Percentiles rank a stretch among this genome's conserved stretches.
These are phyloP conservation scores for Pelecanus crispus DNA, from an alignment of 2,113 vertebrate genomes.

Conservation along the genomic window DNA sequence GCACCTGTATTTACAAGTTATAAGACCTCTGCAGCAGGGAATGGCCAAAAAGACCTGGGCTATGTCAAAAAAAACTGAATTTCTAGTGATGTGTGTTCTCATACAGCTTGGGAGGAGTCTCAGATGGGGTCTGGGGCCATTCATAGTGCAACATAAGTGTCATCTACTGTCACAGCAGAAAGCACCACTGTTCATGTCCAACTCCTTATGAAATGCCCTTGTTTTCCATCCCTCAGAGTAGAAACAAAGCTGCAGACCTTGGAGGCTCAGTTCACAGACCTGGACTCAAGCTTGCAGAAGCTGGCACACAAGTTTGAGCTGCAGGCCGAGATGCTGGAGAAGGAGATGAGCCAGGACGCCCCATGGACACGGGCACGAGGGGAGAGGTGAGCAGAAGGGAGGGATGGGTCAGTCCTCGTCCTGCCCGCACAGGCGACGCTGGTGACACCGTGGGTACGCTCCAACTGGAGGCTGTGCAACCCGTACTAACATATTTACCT, in stretches of 20 bases:
- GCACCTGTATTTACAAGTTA: background rate
- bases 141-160: rapidly evolving
- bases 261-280: conserved; percentile 60
- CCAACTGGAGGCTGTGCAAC: rapidly evolving
- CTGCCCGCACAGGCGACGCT: rapidly evolving
- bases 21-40: background rate
- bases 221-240: conserved; percentile 50
- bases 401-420: rapidly evolving
- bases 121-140: background rate
- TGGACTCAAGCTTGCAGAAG: conserved; percentile 57
- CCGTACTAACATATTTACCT: rapidly evolving
- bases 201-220: background rate
- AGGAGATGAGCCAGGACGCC: conserved; percentile 27
- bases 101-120: background rate
- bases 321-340: conserved; percentile 39
- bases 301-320: conserved; percentile 59
- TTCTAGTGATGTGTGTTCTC: background rate
- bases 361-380: background rate
- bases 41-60: background rate
- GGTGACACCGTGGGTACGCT: too few species aligned
- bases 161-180: background rate
- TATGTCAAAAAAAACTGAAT: background rate
- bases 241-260: conserved; percentile 64
- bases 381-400: conserved; percentile 56
- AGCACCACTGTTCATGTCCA: background rate